Evolutionary conservation across 1,140 invertebrate species (phyloP).

Genomic region (Brachystomella parvula): DNA sequence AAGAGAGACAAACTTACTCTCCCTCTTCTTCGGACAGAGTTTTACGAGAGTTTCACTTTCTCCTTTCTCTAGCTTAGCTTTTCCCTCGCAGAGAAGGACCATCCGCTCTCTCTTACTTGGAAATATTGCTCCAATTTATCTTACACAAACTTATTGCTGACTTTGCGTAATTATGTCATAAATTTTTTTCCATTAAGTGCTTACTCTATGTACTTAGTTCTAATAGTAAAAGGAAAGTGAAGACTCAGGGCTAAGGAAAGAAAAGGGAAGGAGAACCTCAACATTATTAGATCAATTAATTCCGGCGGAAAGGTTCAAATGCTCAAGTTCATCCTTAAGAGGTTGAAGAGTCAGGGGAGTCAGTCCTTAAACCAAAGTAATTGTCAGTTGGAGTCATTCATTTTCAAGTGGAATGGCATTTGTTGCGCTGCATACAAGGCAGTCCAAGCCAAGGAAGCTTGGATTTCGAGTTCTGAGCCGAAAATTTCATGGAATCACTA

Average conservation of each 20-base stretch:
- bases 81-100: neutral
- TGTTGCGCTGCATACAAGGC: too few relatives aligned
- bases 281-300: neutral
- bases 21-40: neutral
- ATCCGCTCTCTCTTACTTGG: neutral
- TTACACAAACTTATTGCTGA: slow-evolving; percentile 36
- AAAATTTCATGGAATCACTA: too few relatives aligned
- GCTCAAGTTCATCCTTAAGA: too few relatives aligned
- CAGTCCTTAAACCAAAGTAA: too few relatives aligned
- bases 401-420: too few relatives aligned
- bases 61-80: neutral
- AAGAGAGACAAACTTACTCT: slow-evolving; percentile 21
- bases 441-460: too few relatives aligned
- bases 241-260: neutral
- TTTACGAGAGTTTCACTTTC: slow-evolving; percentile 4
- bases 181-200: slow-evolving; percentile 22
- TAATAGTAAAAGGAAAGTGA: too few relatives aligned
- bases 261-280: neutral
- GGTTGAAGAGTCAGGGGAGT: too few relatives aligned
- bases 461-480: too few relatives aligned
- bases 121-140: slow-evolving; percentile 31
- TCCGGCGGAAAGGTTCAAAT: too few relatives aligned
- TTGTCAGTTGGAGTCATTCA: too few relatives aligned
- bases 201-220: neutral
- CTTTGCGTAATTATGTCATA: slow-evolving; percentile 37